Evolutionary conservation across 2,113 vertebrate genomes (phyloP), one percentile per base, ranked within the genome.

Genomic region (Setophaga petechia): DNA sequence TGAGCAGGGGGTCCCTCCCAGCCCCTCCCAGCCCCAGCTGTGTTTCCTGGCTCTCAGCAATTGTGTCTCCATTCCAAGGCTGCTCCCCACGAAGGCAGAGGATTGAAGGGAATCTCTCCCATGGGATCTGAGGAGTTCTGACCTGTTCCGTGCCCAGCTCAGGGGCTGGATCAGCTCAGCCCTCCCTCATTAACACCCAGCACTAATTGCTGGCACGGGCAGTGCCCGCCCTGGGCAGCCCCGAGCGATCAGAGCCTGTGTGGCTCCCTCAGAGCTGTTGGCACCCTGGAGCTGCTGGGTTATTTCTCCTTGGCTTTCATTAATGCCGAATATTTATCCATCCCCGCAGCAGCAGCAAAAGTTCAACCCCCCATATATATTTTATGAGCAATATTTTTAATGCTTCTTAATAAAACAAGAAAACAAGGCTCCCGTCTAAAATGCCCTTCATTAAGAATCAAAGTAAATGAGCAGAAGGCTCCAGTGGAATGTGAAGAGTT

Each of bases 351-450:
- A 12, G 78, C 10, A 89, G 59, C 81, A 13, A 33, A 72, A 89
- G 87, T 94, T 92, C 89, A 95, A 21, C 61, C 73, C 28, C 35
- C 62, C 44, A 74, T 89, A 31, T 78, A 75, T 93, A 43, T 92
- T 89, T 95, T 68, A 96, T 89, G 77, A 95, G 84, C 84, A 79
- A 89, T 91, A 76, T 76, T 95, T 94, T 76, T 84, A 82, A 94
- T 87, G 84, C 37, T 95, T 84, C 93, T 95, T 96, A 96, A 94
- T 92, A 94, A 94, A 94, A 92, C 71, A 96, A 44, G 67, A 54
- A 93, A 96, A 93, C 66, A 84, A 87, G 84, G 15, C 49, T 84
- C 44, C 55, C 39, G 31, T 47, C 78, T 82, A 39, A 87, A 93
- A 69, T 12, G 27, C 9, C 84, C 68, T 81, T 94, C 81, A 44